phyloP scores from a whole-genome alignment of 2,888 invertebrate genomes.

The Formica aserva region DNA sequence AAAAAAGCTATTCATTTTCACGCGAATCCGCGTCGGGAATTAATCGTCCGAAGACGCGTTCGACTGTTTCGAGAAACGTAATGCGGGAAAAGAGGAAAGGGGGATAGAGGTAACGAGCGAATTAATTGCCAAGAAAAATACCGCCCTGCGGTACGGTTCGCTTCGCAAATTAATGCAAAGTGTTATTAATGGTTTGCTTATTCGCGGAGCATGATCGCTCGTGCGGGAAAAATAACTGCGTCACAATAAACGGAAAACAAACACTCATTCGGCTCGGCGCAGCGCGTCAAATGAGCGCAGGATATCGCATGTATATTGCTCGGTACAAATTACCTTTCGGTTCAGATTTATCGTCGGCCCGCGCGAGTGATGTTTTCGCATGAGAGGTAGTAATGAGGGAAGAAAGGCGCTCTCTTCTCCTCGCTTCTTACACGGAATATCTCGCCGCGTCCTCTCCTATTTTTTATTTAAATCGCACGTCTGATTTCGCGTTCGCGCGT shows the following conservation, averaged over 20 bases:
- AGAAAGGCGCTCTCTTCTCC: not conserved
- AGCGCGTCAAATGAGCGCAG: constrained; percentile 21
- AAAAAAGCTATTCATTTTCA: constrained; percentile 45
- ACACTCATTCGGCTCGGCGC: constrained; percentile 11
- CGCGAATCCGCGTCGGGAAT: constrained; percentile 17
- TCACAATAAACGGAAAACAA: constrained; percentile 43
- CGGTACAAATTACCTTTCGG: constrained; percentile 53
- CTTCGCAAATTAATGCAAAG: constrained; percentile 52
- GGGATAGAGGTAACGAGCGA: constrained; percentile 39
- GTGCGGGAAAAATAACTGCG: constrained; percentile 33
- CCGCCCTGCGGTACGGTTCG: constrained; percentile 1
- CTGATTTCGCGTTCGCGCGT: constrained; percentile 33
- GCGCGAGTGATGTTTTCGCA: constrained; percentile 29
- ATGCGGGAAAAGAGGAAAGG: not conserved
- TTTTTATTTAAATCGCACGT: not conserved
- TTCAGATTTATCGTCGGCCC: constrained; percentile 53
- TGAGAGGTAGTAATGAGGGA: not conserved
- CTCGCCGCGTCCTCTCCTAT: not conserved
- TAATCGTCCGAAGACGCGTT: constrained; percentile 50
- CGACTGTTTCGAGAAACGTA: constrained; percentile 48
- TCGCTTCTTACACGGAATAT: constrained; percentile 14
- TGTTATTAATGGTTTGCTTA: constrained; percentile 49
- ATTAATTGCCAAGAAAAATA: constrained; percentile 53
- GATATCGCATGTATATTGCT: constrained; percentile 46
- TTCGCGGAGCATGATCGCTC: constrained; percentile 36